Percentiles rank a stretch among this genome's conserved stretches.
Evolutionary conservation across 2,888 invertebrate genomes (phyloP).

Genomic region (Diaprepes abbreviatus): DNA sequence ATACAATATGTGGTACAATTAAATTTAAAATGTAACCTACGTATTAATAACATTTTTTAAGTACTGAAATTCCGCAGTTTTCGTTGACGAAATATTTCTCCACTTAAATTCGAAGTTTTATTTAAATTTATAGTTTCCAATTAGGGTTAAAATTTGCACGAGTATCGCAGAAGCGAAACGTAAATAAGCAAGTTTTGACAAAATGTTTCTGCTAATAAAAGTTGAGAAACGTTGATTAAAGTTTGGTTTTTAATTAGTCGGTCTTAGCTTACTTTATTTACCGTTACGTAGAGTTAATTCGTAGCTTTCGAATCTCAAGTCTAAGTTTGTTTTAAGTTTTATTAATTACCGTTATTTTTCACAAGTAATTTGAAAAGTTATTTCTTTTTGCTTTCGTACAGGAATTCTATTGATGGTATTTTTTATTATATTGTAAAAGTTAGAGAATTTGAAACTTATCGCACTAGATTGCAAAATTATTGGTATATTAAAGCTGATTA

Average conservation of each 20-base stretch:
- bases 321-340: constrained; percentile 13
- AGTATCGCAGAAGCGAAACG: constrained; percentile 2
- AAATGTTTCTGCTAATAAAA: constrained; percentile 40
- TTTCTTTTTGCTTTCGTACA: no score
- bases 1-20: no score
- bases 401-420: no score
- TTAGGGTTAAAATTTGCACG: constrained; percentile 7
- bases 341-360: constrained; percentile 8
- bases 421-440: no score
- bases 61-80: neutral
- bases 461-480: no score
- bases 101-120: constrained; percentile 21
- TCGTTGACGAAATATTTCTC: neutral
- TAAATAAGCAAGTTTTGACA: constrained; percentile 38
- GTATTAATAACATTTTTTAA: no score
- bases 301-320: neutral
- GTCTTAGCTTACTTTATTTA: constrained; percentile 11
- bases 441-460: no score
- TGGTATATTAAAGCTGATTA: no score
- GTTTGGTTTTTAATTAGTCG: constrained; percentile 35
- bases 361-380: no score
- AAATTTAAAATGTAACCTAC: no score
- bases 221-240: constrained; percentile 33
- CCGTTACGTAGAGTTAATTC: constrained; percentile 12
- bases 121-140: constrained; percentile 38